Percentiles rank a stretch among this genome's conserved stretches.
Conservation (phyloP, 2,113 vertebrate genomes). For the Cyanocitta stelleri region DNA sequence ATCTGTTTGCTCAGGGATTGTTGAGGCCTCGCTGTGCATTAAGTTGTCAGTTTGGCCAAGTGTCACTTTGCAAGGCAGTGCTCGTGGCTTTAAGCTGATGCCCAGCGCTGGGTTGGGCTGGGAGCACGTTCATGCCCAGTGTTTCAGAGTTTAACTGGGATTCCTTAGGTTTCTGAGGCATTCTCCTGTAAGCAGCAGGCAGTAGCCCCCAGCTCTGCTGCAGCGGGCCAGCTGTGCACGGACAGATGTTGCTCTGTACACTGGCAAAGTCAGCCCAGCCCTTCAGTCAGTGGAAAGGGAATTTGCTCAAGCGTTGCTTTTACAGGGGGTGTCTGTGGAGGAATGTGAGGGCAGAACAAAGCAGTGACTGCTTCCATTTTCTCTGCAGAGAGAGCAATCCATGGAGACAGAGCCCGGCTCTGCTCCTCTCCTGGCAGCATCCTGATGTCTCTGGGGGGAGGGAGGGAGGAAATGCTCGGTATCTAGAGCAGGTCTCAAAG, state of each 20-base stretch:
- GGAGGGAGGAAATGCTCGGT: background rate
- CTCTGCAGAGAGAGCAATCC: background rate
- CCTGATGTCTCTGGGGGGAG: background rate
- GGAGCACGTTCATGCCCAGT: background rate
- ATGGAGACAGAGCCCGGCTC: background rate
- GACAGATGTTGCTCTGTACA: constrained; percentile 47
- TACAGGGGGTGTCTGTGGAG: background rate
- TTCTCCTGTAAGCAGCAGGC: background rate
- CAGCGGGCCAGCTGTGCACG: constrained; percentile 26
- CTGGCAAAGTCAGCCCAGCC: background rate
- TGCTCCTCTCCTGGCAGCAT: background rate
- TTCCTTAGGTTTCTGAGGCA: background rate
- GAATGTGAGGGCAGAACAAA: constrained; percentile 7
- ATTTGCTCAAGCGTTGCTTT: constrained; percentile 2
- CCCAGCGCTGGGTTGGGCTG: background rate
- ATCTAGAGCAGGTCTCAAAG: background rate
- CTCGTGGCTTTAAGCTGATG: background rate
- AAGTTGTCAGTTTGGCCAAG: background rate
- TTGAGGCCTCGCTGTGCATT: background rate
- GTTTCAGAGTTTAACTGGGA: background rate
- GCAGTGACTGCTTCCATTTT: background rate
- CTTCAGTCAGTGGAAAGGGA: background rate
- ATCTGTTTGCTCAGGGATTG: background rate
- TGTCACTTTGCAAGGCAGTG: background rate
- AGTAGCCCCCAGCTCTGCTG: constrained; percentile 5